Conservation (phyloP, 2,797 vertebrate species). For the Sebastolobus altivelis region DNA sequence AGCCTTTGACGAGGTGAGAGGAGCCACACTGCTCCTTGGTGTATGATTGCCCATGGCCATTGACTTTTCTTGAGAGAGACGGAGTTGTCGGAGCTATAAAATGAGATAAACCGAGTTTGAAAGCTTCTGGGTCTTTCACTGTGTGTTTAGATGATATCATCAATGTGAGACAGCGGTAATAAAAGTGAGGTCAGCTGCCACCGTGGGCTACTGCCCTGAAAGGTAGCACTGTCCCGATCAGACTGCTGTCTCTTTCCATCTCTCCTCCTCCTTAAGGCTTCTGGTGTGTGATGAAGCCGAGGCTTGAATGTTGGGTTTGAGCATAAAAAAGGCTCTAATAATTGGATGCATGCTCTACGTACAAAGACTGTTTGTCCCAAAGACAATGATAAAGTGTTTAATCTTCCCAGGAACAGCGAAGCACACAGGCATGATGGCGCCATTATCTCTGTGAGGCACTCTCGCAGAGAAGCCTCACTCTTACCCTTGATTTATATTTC, state of each 20-base stretch:
- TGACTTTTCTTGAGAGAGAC: conserved; percentile 49
- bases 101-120: conserved; percentile 66
- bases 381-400: conserved; percentile 86
- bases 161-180: conserved; percentile 70
- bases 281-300: conserved; percentile 50
- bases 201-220: conserved; percentile 55
- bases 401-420: conserved; percentile 79
- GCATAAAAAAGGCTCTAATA: conserved; percentile 61
- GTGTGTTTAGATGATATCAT: conserved; percentile 75
- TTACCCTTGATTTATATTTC: conserved; percentile 79
- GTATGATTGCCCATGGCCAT: conserved; percentile 40
- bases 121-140: conserved; percentile 62
- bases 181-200: conserved; percentile 73
- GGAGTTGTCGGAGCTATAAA: conserved; percentile 59
- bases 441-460: conserved; percentile 77
- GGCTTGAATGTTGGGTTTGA: conserved; percentile 44
- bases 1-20: conserved; percentile 47
- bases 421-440: conserved; percentile 78
- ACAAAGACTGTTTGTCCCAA: conserved; percentile 67
- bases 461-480: conserved; percentile 61
- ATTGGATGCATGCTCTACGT: conserved; percentile 62
- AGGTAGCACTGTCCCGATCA: conserved; percentile 62
- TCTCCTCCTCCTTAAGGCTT: conserved; percentile 13
- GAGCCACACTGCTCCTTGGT: conserved; percentile 32
- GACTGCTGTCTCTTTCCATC: conserved; percentile 57